Evolutionary conservation across 1,140 invertebrate genomes (phyloP), one percentile per base, ranked within the genome.

Genomic region (Panagrolaimus sp.): DNA sequence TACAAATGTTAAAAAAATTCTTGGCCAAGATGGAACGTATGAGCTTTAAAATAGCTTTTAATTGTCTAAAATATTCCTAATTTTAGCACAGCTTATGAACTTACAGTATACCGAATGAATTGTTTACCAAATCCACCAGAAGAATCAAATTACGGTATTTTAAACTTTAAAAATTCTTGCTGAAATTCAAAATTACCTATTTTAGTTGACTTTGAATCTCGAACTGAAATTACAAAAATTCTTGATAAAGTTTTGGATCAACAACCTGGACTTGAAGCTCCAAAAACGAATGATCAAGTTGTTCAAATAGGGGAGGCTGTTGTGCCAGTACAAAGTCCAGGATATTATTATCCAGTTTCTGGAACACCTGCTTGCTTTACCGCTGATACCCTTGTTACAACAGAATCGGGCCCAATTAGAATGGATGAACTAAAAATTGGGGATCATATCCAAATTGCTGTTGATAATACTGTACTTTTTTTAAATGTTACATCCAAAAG

Each of bases 101-200:
- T 77, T 2, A 77, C 73, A 31, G 71, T 77, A 13, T 67, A 71
- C 38, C 72, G 75, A n/a, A 78, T 77, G 75, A 77, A 77, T 65
- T 77, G 75, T 42, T 61, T 77, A 5, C 75, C 75, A n/a, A 73
- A 77, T 66, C 75, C 75, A 16, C 63, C 65, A 27, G 75, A 77
- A 51, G 62, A 64, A 16, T 67, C 31, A 13, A 74, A 77, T 68
- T 72, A 77, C 20, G 73, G 72, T 73, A 68, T 16, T 20, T 27
- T 68, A 31, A 3, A n/a, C 68, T 16, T 43, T 7, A 23, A 25
- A 23, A 27, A 11, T 69, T 38, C 5, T n/a, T n/a, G n/a, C n/a
- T 5, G 9, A 66, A 31, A 38, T 68, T 2, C 23, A 20, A 25
- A 74, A 66, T 63, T 38, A 38, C 31, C 31, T 38, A 38, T 4